Base-by-base conservation (phyloP, 2,113 vertebrate species). In the Calidris pugnax region DNA sequence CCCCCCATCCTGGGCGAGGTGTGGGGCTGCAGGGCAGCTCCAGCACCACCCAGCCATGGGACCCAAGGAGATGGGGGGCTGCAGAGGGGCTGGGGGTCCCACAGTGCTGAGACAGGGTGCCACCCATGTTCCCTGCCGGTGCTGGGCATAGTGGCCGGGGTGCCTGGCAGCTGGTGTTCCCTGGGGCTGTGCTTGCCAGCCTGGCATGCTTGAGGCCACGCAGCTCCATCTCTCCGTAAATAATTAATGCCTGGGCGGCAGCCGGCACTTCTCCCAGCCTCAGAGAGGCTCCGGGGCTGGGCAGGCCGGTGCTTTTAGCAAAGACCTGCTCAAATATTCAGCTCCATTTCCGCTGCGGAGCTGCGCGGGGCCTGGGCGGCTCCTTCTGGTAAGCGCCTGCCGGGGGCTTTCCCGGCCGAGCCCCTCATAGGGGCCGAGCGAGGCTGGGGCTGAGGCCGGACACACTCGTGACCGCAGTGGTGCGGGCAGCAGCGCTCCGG, bases 191-290 rank as follows among this genome's bases (percentile, higher is more conserved):
- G 43, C 21, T 56, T 26, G 30, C 62, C 80, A 53, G 37, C 27
- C 63, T 53, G 92, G 90, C 73, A 62, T 3, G 6, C 9, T 2
- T 6, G 74, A 27, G 66, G 71, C 85, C 30, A 20, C 14, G 48
- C 78, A 87, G 85, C 87, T 93, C 89, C 75, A 89, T 91, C 90
- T 90, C 45, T 3, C 48, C 3, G 32, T 95, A 63, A 94, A 95
- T 97, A 97, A 97, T 97, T 97, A 78, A 95, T 96, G 87, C 66
- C 56, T 22, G 95, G 80, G 87, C 83, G 48, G 91, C 81, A 26
- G 86, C 74, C 67, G 67, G 85, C 79, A 10, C 67, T 68, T 41
- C 92, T 28, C 43, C 27, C 33, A 10, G 87, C 63, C 76, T 64
- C 87, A 27, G 60, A 53, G 80, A 22, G 68, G 86, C 86, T 74